Evolutionary conservation across 2,888 invertebrate species (phyloP).

Genomic region (Subacronicta megacephala): DNA sequence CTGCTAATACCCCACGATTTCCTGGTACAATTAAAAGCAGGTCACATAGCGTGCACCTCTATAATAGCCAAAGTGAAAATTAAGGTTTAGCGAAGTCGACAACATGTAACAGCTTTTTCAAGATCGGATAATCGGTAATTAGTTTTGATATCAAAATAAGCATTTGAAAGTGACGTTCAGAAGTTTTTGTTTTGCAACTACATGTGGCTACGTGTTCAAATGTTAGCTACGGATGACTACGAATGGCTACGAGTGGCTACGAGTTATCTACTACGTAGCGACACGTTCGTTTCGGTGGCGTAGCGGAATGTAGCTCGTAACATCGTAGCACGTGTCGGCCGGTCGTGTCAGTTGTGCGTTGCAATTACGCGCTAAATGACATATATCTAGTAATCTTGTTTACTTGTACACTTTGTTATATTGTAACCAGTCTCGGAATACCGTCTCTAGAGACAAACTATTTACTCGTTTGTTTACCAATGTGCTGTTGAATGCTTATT

Average conservation of each 20-base stretch:
- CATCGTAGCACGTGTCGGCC: constrained; percentile 67
- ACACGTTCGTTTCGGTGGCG: constrained; percentile 28
- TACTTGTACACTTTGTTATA: constrained; percentile 54
- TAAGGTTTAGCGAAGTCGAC: constrained; percentile 36
- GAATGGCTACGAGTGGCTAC: constrained; percentile 1
- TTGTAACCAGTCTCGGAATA: constrained; percentile 6
- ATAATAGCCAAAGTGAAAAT: constrained; percentile 42
- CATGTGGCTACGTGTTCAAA: too few species aligned
- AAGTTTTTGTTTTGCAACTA: background rate
- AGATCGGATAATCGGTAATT: too few species aligned
- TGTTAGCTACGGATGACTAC: too few species aligned
- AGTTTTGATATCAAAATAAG: too few species aligned
- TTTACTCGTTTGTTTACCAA: constrained; percentile 10
- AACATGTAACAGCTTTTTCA: background rate
- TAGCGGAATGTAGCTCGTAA: constrained; percentile 51
- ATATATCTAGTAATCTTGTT: constrained; percentile 72
- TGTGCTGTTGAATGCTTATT: too few species aligned
- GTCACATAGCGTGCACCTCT: constrained; percentile 36
- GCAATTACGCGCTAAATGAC: constrained; percentile 80
- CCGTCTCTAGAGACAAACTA: constrained; percentile 4
- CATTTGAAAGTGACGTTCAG: too few species aligned
- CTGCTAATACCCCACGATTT: constrained; percentile 49
- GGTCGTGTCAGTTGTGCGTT: constrained; percentile 75
- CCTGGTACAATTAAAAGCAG: constrained; percentile 57
- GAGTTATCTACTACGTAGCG: constrained; percentile 15